phyloP scores from a whole-genome alignment of 2,797 vertebrate species.

The Microcaecilia unicolor region DNA sequence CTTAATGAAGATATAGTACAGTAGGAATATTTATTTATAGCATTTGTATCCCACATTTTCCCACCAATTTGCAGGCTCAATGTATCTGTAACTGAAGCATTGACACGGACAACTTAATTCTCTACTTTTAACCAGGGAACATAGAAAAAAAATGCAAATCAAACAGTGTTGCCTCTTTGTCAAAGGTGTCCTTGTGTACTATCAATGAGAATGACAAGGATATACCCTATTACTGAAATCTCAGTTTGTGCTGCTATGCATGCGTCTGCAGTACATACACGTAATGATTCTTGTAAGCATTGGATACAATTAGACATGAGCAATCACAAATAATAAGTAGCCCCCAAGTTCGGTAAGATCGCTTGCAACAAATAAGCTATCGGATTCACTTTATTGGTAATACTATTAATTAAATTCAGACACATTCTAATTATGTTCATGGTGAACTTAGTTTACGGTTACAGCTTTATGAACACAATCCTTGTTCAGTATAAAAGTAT shows the following conservation, averaged over 20 bases:
- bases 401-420: background rate
- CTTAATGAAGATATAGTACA: no score
- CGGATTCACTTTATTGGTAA: background rate
- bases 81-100: no score
- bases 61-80: no score
- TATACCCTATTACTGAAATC: no score
- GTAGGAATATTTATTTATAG: no score
- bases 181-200: background rate
- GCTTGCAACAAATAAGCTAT: background rate
- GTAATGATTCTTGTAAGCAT: background rate
- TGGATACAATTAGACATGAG: background rate
- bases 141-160: background rate
- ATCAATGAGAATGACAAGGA: no score
- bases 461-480: background rate
- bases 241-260: no score
- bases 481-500: no score
- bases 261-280: no score
- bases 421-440: background rate
- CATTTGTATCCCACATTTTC: no score
- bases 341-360: background rate
- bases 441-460: background rate
- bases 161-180: background rate
- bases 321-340: background rate
- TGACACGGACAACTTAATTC: no score
- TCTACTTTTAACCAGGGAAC: background rate